Evolutionary conservation across 2,113 vertebrate species (phyloP).

Genomic region (Bothrops jararaca): DNA sequence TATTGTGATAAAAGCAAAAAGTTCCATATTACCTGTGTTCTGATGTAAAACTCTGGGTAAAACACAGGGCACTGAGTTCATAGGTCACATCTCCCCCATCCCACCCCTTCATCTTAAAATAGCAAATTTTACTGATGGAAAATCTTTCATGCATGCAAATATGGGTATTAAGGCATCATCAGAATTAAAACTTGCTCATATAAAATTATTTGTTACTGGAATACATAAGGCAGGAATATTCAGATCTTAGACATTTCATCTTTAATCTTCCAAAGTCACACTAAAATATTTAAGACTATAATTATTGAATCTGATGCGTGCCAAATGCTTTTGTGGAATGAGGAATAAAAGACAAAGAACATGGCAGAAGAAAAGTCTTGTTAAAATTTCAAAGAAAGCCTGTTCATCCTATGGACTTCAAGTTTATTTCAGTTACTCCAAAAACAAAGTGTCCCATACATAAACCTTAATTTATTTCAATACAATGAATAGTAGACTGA

Average conservation of each 20-base stretch:
- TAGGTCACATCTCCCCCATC: not conserved
- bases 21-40: not conserved
- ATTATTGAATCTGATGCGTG: not conserved
- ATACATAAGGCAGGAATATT: not conserved
- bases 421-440: not conserved
- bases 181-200: not conserved
- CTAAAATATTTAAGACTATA: not conserved
- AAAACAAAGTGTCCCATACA: not conserved
- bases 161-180: not conserved
- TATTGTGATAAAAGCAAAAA: not conserved
- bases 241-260: not conserved
- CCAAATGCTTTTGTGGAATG: not conserved
- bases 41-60: not conserved
- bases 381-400: not conserved
- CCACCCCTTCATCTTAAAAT: not conserved
- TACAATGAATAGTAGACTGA: not conserved
- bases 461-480: not conserved
- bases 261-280: not conserved
- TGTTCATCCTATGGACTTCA: not conserved
- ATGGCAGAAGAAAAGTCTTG: not conserved
- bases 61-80: not conserved
- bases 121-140: not conserved
- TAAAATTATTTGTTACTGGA: not conserved
- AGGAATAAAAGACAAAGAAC: not conserved
- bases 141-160: not conserved